These are phyloP conservation scores for Limnodromus scolopaceus DNA, from an alignment of 2,797 vertebrate genomes.

Conservation along the genomic window DNA sequence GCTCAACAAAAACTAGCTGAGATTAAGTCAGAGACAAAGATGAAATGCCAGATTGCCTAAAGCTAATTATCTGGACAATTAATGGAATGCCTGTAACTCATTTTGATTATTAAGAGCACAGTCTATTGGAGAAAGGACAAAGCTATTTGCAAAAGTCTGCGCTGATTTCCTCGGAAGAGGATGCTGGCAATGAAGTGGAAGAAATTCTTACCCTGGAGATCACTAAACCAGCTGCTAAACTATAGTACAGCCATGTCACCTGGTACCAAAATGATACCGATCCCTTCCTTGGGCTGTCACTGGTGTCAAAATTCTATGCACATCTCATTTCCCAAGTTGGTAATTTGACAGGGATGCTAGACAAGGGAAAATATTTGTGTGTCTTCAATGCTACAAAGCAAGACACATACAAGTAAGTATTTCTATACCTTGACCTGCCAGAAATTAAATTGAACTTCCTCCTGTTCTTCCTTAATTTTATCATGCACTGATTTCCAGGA, in stretches of 20 bases:
- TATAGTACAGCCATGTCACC: not conserved
- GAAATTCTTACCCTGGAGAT: constrained; percentile 42
- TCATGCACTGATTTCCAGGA: not conserved
- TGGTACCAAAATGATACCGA: not conserved
- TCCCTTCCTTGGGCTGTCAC: not conserved
- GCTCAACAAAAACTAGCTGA: constrained; percentile 44
- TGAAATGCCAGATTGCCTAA: constrained; percentile 74
- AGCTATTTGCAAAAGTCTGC: constrained; percentile 68
- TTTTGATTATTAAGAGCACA: constrained; percentile 72
- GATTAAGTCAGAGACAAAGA: constrained; percentile 70
- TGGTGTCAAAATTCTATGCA: not conserved
- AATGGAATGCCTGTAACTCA: constrained; percentile 74
- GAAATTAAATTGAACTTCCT: not conserved
- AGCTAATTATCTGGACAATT: constrained; percentile 78
- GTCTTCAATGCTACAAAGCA: not conserved
- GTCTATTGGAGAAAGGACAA: constrained; percentile 69
- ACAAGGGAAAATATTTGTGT: not conserved
- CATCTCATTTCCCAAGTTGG: not conserved
- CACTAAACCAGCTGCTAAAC: constrained; percentile 36
- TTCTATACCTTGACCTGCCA: not conserved
- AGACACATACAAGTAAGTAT: not conserved
- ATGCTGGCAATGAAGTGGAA: constrained; percentile 66
- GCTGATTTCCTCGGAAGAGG: constrained; percentile 67
- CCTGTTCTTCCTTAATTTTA: not conserved
- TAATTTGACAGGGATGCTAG: not conserved